phyloP scores from a whole-genome alignment of 2,888 invertebrate species.

The Caenorhabditis macrosperma region DNA sequence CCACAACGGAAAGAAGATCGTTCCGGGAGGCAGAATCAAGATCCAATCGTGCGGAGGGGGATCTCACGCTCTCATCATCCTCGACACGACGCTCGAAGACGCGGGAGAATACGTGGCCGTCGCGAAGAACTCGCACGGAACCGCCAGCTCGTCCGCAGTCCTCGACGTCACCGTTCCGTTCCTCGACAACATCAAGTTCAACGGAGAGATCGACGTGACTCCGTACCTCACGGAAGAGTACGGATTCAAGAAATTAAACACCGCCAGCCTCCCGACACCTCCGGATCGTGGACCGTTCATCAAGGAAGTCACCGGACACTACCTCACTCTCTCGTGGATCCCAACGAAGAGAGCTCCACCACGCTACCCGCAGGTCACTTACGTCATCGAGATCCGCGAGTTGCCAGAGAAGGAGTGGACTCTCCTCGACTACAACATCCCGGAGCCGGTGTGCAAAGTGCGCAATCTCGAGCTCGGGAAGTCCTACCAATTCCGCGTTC shows the following conservation, averaged over 20 bases:
- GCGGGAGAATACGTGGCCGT: conserved; percentile 79
- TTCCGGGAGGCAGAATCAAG: conserved; percentile 81
- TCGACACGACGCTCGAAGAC: conserved; percentile 78
- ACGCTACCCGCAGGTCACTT: conserved; percentile 89
- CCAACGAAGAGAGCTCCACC: conserved; percentile 92
- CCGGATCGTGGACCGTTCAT: conserved; percentile 93
- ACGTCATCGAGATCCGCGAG: conserved; percentile 95
- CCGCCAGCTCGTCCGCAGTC: conserved; percentile 77
- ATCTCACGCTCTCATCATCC: conserved; percentile 79
- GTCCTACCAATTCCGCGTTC: conserved; percentile 94
- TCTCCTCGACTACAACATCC: conserved; percentile 83
- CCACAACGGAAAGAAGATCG: conserved; percentile 82
- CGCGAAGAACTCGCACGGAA: conserved; percentile 78
- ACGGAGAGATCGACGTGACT: conserved; percentile 77
- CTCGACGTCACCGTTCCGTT: conserved; percentile 79
- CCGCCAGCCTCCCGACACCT: conserved; percentile 86
- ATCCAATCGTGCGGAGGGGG: conserved; percentile 80
- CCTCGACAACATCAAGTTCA: conserved; percentile 79
- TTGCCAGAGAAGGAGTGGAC: conserved; percentile 94
- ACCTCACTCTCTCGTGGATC: conserved; percentile 92
- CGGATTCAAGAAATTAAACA: conserved; percentile 79
- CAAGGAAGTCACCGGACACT: conserved; percentile 91
- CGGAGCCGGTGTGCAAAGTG: conserved; percentile 92
- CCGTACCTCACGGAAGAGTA: conserved; percentile 80
- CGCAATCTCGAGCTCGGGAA: conserved; percentile 91